Evolutionary conservation across 2,888 invertebrate genomes (phyloP), one percentile per base, ranked within the genome.

Genomic region (Lacanobia wlatinum): DNA sequence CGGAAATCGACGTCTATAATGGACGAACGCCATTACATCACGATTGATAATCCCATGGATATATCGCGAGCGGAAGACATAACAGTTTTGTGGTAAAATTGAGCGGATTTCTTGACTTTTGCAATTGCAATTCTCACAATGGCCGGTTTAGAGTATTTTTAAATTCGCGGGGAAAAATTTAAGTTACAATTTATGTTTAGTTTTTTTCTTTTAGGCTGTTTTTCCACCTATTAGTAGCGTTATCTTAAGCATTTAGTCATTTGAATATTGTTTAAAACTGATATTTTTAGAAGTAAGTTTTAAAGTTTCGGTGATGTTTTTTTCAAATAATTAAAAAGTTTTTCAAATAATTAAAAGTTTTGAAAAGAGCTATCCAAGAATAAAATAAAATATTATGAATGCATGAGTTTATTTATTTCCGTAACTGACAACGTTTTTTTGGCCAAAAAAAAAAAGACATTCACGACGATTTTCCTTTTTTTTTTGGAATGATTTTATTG

Each of bases 11-110:
- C 93, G 92, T 91, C 95, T 93, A 93, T 96, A 96, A 96, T 96
- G 95, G 96, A 89, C 93, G 94, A 92, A 93, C 94, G 92, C 96
- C 95, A 96, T 96, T 96, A 96, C 94, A 93, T 90, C 89, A 89
- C 94, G 95, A 96, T 96, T 96, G 96, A 96, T 96, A 96, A 95
- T 96, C 94, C 95, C 91, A 84, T 90, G 91, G 93, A 95, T 94
- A 94, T 94, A 95, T 95, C 87, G 95, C 92, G 79, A 88, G 86
- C 95, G 96, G 96, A 96, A 96, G 93, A 91, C 94, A 96, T 96
- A 96, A 96, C 96, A 95, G 95, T 96, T 95, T 93, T 95, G 96
- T 92, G 96, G 96, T 92, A 94, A 94, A 95, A 95, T 95, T 93
- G 95, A 93, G 92, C 94, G 95, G 90, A 91, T 92, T 93, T 88